Conservation (phyloP, 1,140 invertebrate genomes). For the Ectropis grisescens region DNA sequence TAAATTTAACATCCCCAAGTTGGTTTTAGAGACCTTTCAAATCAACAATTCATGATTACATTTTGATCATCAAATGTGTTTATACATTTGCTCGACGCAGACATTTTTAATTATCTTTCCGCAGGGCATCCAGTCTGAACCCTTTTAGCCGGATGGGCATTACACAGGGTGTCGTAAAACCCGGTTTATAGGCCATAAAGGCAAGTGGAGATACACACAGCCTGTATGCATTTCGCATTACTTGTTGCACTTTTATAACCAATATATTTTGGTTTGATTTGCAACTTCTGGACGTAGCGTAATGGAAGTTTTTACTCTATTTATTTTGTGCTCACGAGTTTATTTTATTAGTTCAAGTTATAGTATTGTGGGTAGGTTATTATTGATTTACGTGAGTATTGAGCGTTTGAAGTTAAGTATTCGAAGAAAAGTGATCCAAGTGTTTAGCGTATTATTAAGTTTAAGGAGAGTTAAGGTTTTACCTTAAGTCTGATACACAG, state of each 20-base stretch:
- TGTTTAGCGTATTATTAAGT: too few species aligned
- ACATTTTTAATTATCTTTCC: conserved; percentile 47
- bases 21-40: too few species aligned
- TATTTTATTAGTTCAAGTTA: not conserved
- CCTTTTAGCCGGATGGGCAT: conserved; percentile 63
- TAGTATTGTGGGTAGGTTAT: too few species aligned
- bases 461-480: too few species aligned
- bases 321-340: too few species aligned
- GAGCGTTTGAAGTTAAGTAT: too few species aligned
- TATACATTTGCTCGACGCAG: conserved; percentile 1
- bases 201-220: conserved; percentile 58
- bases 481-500: too few species aligned
- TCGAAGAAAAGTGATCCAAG: too few species aligned
- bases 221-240: conserved; percentile 43
- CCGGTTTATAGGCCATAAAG: conserved; percentile 58
- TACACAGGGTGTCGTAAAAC: conserved; percentile 56
- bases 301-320: conserved; percentile 32
- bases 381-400: too few species aligned
- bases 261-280: conserved; percentile 66
- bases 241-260: conserved; percentile 67
- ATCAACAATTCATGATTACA: too few species aligned
- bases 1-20: too few species aligned
- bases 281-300: conserved; percentile 44
- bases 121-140: conserved; percentile 30
- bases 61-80: too few species aligned